These are phyloP conservation scores for Lepisosteus oculatus DNA, from an alignment of 2,113 vertebrate genomes.

Conservation along the genomic window DNA sequence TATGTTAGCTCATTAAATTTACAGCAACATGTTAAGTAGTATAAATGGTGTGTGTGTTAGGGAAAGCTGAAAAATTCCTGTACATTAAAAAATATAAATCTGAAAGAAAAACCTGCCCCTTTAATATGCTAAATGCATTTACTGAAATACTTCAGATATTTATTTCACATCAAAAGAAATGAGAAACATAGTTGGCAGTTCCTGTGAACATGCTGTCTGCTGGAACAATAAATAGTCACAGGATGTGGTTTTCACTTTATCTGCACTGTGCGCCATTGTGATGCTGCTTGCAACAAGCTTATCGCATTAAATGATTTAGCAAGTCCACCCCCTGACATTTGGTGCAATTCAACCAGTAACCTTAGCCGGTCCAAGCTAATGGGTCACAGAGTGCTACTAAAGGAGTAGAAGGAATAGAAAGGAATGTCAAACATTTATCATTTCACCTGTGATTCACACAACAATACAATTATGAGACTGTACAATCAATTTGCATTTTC, in stretches of 20 bases:
- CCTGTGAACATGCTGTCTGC: slow-evolving; percentile 9
- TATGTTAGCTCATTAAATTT: too few species aligned
- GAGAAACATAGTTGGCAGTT: slow-evolving; percentile 6
- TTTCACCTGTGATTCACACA: too few species aligned
- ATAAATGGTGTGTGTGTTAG: too few species aligned
- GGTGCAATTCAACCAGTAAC: neutral
- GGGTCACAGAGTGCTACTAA: too few species aligned
- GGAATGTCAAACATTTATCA: too few species aligned
- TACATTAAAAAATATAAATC: too few species aligned
- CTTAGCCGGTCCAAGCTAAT: too few species aligned
- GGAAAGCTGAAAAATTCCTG: too few species aligned
- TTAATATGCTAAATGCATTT: neutral
- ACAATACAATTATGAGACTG: too few species aligned
- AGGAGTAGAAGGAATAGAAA: too few species aligned
- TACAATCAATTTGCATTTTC: too few species aligned
- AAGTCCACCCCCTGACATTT: slow-evolving; percentile 14
- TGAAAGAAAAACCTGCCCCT: neutral
- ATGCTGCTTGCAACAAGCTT: slow-evolving; percentile 39
- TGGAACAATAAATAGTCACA: slow-evolving; percentile 44
- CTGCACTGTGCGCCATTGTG: slow-evolving; percentile 37
- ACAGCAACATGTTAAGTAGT: too few species aligned
- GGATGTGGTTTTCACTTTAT: slow-evolving; percentile 67
- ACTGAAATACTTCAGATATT: neutral
- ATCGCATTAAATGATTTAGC: slow-evolving; percentile 37
- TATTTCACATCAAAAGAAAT: slow-evolving; percentile 2